These are phyloP conservation scores for Ceyx melanurus DNA, from an alignment of 2,113 vertebrate species.

Conservation along the genomic window DNA sequence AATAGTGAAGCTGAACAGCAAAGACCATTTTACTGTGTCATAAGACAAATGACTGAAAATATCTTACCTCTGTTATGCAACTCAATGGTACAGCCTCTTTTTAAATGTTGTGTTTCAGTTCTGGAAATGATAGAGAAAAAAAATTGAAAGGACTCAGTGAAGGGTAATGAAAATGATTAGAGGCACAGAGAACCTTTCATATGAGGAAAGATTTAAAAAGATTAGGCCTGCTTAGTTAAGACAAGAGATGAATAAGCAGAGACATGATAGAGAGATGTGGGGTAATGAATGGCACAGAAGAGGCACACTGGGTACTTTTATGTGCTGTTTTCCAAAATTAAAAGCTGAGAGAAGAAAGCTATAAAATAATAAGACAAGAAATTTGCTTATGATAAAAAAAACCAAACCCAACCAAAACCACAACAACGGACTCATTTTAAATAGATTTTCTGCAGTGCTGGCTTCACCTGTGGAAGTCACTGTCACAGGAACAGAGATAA, in stretches of 20 bases:
- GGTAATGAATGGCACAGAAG: not conserved
- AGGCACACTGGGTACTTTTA: not conserved
- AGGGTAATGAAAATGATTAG: slow-evolving; percentile 38
- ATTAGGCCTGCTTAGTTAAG: slow-evolving; percentile 50
- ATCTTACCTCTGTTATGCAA: not conserved
- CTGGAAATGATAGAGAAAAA: not conserved
- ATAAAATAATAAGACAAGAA: not conserved
- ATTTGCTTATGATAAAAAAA: not conserved
- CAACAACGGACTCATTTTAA: not conserved
- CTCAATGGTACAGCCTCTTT: not conserved
- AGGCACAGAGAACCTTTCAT: slow-evolving; percentile 4
- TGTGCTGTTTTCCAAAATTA: slow-evolving; percentile 3
- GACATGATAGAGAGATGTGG: not conserved
- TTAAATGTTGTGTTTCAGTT: slow-evolving; percentile 20
- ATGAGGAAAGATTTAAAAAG: slow-evolving; percentile 28
- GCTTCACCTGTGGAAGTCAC: not conserved
- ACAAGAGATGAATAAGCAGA: slow-evolving; percentile 47
- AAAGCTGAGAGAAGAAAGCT: not conserved
- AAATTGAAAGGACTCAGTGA: slow-evolving; percentile 8
- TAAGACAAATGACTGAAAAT: slow-evolving; percentile 19
- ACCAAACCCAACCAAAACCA: too few relatives aligned
- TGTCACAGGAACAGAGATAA: not conserved
- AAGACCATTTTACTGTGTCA: not conserved
- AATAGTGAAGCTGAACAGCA: not conserved
- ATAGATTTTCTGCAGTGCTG: not conserved